Conservation (phyloP, 2,797 vertebrate species). For the Protosalanx chinensis region DNA sequence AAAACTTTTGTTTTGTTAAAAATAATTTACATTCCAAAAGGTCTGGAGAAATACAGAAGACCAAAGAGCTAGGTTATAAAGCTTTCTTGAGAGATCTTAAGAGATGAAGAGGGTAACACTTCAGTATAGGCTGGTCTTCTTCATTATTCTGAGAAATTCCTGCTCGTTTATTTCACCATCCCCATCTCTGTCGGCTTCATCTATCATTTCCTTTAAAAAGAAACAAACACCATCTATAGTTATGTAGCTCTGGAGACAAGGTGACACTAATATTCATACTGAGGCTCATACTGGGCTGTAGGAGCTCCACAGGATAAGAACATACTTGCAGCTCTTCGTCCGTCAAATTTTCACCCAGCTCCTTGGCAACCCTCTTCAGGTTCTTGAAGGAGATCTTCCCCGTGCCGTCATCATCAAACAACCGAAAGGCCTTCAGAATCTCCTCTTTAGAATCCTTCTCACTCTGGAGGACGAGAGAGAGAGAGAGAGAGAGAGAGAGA, state of each 20-base stretch:
- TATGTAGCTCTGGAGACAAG: background rate
- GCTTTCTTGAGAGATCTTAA: constrained; percentile 12
- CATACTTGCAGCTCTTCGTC: constrained; percentile 92
- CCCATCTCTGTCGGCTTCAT: constrained; percentile 91
- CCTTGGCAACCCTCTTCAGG: constrained; percentile 88
- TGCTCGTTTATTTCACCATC: constrained; percentile 91
- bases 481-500: too few species aligned
- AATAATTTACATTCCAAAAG: constrained; percentile 16
- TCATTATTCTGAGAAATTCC: constrained; percentile 95
- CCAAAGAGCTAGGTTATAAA: constrained; percentile 29
- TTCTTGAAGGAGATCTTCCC: constrained; percentile 94
- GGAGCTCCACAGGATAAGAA: constrained; percentile 12
- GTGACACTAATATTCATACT: too few species aligned
- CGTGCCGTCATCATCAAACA: constrained; percentile 91
- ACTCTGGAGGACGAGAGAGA: constrained; percentile 62
- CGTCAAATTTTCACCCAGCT: constrained; percentile 90
- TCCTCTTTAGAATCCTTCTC: constrained; percentile 94
- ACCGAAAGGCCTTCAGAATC: constrained; percentile 89
- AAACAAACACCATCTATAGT: constrained; percentile 1
- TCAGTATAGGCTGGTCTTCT: constrained; percentile 89
- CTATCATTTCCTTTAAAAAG: constrained; percentile 89
- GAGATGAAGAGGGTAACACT: background rate
- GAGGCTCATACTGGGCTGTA: background rate
- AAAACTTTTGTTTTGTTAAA: background rate
- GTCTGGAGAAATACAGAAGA: background rate